phyloP scores from a whole-genome alignment of 2,113 vertebrate species.

The Bostrychus sinensis region DNA sequence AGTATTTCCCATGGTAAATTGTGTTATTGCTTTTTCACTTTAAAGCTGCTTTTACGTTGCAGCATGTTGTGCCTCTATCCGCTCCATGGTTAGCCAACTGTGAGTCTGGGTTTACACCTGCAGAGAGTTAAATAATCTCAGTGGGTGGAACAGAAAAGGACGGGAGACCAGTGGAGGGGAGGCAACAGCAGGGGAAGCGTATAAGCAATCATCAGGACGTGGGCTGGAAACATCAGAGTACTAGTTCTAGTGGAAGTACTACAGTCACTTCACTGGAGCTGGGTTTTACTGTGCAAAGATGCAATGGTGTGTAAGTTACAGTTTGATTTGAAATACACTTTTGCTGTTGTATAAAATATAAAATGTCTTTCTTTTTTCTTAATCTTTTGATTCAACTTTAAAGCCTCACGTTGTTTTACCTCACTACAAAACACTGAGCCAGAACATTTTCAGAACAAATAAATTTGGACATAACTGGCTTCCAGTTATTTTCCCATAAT shows the following conservation, averaged over 20 bases:
- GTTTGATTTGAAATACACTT: too few relatives aligned
- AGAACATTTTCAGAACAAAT: too few relatives aligned
- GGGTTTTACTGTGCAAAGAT: background rate
- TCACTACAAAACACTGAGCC: too few relatives aligned
- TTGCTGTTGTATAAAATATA: too few relatives aligned
- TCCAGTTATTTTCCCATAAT: background rate
- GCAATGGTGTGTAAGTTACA: too few relatives aligned
- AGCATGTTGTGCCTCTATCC: background rate
- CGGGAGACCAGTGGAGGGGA: background rate
- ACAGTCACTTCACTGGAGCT: background rate
- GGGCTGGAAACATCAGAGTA: too few relatives aligned
- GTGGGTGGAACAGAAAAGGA: conserved; percentile 3
- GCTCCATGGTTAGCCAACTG: conserved; percentile 14
- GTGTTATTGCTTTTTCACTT: background rate
- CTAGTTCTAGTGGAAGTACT: too few relatives aligned
- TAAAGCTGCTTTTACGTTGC: background rate
- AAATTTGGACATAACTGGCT: too few relatives aligned
- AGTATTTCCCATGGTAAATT: background rate
- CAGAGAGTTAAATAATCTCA: conserved; percentile 23
- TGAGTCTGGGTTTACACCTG: conserved; percentile 5
- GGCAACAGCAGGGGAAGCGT: background rate
- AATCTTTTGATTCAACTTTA: too few relatives aligned
- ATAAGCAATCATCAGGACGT: background rate
- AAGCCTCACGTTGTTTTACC: too few relatives aligned
- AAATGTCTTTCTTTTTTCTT: too few relatives aligned